A percentile compares a stretch with the other conserved stretches of the same genome.
Conservation (phyloP, 2,113 vertebrate genomes). For the Penelope pileata region DNA sequence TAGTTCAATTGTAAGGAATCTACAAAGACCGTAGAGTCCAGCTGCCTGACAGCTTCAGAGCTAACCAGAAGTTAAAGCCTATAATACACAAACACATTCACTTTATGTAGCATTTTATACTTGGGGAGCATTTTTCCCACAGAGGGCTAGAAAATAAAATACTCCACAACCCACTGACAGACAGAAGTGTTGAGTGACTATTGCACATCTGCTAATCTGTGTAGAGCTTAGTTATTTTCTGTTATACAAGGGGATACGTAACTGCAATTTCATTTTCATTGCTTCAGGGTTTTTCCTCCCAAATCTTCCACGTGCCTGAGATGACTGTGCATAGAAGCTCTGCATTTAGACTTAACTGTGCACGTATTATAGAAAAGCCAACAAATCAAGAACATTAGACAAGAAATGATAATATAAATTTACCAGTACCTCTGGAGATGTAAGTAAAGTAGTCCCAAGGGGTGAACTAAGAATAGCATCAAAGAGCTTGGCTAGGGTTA, state of each 20-base stretch:
- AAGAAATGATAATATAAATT: slow-evolving; percentile 58
- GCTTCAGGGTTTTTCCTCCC: background rate
- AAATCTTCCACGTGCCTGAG: background rate
- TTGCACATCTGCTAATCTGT: background rate
- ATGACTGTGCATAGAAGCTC: background rate
- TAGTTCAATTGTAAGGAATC: background rate
- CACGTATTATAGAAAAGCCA: slow-evolving; percentile 44
- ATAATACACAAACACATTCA: background rate
- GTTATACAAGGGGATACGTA: background rate
- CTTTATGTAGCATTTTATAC: background rate
- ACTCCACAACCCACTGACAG: background rate
- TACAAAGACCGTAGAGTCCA: background rate
- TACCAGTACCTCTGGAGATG: slow-evolving; percentile 44
- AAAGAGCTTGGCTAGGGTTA: slow-evolving; percentile 46
- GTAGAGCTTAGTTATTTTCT: background rate
- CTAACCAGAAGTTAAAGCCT: background rate
- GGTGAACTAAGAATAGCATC: slow-evolving; percentile 46
- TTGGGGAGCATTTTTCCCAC: background rate
- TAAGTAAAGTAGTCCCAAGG: slow-evolving; percentile 42
- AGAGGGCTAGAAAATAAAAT: background rate
- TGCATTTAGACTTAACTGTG: slow-evolving; percentile 26
- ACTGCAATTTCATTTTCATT: background rate
- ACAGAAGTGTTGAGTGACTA: background rate
- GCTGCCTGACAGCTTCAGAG: background rate
- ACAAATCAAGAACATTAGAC: slow-evolving; percentile 64